phyloP scores from a whole-genome alignment of 1,140 invertebrate species.

The Eufriesea mexicana region DNA sequence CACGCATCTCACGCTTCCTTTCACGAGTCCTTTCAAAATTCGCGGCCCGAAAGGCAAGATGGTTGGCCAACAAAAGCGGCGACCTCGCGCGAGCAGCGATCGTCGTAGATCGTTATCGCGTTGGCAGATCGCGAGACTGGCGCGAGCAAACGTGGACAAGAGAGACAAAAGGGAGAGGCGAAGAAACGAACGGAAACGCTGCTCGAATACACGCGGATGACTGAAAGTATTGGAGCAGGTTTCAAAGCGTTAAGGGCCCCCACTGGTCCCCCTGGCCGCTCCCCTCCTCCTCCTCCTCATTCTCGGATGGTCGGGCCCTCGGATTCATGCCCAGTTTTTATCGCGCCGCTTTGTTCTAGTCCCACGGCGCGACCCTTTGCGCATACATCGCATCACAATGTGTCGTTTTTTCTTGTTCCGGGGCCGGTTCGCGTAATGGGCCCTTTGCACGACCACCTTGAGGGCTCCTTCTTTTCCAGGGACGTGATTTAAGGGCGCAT shows the following conservation, averaged over 20 bases:
- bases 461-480: constrained; percentile 50
- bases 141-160: not conserved
- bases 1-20: not conserved
- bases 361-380: constrained; percentile 70
- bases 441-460: constrained; percentile 56
- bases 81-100: not conserved
- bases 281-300: constrained; percentile 60
- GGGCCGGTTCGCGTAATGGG: constrained; percentile 62
- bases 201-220: constrained; percentile 61
- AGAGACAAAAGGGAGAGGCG: constrained; percentile 36
- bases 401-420: constrained; percentile 79
- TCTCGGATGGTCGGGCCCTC: constrained; percentile 56
- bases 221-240: constrained; percentile 63
- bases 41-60: too few relatives aligned
- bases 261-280: constrained; percentile 53
- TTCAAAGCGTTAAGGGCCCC: constrained; percentile 59
- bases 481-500: constrained; percentile 15
- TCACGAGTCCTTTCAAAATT: not conserved
- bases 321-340: constrained; percentile 79
- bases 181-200: constrained; percentile 55
- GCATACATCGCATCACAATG: constrained; percentile 77
- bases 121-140: not conserved
- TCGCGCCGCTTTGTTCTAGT: constrained; percentile 80
- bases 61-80: not conserved
- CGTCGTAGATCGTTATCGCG: not conserved